Evolutionary conservation across 2,888 invertebrate species (phyloP).

Genomic region (Acronicta alni): DNA sequence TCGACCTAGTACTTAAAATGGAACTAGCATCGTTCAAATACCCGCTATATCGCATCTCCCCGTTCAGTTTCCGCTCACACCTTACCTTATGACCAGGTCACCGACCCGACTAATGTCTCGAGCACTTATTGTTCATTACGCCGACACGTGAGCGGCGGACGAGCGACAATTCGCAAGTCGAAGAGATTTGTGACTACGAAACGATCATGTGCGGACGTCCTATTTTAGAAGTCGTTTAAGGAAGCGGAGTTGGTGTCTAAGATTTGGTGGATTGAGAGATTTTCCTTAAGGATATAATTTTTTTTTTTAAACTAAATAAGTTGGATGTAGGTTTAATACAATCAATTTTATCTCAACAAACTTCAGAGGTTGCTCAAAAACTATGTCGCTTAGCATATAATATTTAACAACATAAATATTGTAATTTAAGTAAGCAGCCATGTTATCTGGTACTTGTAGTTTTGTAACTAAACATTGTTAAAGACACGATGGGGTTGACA

Average conservation of each 20-base stretch:
- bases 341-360: too few species aligned
- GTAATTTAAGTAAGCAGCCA: too few species aligned
- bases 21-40: not conserved
- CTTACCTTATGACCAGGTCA: conserved; percentile 59
- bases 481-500: too few species aligned
- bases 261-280: not conserved
- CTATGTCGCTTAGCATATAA: too few species aligned
- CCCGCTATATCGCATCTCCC: conserved; percentile 2
- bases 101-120: conserved; percentile 67
- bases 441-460: too few species aligned
- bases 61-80: conserved; percentile 21
- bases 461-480: too few species aligned
- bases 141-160: conserved; percentile 47
- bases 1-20: too few species aligned
- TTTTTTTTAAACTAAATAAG: too few species aligned
- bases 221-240: conserved; percentile 9
- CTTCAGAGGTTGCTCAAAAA: too few species aligned
- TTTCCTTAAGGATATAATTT: too few species aligned
- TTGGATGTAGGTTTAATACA: too few species aligned
- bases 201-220: conserved; percentile 31
- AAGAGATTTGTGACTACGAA: conserved; percentile 34
- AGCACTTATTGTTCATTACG: conserved; percentile 70
- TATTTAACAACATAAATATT: too few species aligned
- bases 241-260: not conserved
- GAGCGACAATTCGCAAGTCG: conserved; percentile 38